A percentile compares a stretch with the other conserved stretches of the same genome.
These are phyloP conservation scores for Sebastes baramenuke DNA, from an alignment of 2,797 vertebrate species.

Conservation along the genomic window DNA sequence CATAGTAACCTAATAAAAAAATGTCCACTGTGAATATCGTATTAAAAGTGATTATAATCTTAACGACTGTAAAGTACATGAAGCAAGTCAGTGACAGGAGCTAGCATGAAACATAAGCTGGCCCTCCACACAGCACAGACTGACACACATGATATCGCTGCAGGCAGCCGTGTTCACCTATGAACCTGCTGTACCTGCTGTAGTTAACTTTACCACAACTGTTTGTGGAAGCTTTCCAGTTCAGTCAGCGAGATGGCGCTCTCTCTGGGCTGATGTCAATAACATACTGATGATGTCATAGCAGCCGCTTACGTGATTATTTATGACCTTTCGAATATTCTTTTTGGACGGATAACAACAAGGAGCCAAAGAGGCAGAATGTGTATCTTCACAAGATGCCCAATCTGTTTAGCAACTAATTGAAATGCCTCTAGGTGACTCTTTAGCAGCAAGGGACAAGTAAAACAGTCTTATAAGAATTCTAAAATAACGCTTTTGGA, in stretches of 20 bases:
- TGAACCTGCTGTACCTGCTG: conserved; percentile 3
- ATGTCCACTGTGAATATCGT: neutral
- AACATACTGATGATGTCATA: conserved; percentile 36
- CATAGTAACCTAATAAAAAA: neutral
- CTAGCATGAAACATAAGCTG: conserved; percentile 6
- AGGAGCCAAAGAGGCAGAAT: neutral
- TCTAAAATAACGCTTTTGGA: neutral
- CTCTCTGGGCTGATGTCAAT: conserved; percentile 31
- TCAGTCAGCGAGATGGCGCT: neutral
- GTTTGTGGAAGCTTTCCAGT: neutral
- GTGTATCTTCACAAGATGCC: neutral
- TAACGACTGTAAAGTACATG: neutral
- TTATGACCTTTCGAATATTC: conserved; percentile 3
- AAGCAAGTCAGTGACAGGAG: neutral
- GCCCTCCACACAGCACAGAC: neutral
- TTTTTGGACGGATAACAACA: neutral
- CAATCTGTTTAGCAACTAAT: neutral
- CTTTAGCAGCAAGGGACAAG: neutral
- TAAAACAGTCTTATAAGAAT: neutral
- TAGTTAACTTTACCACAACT: neutral
- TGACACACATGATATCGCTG: neutral
- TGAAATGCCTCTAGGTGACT: neutral
- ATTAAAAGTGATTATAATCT: neutral
- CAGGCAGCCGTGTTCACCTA: neutral
- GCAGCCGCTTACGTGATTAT: conserved; percentile 29